Evolutionary conservation across 2,888 invertebrate species (phyloP).

Genomic region (Eupithecia inturbata): DNA sequence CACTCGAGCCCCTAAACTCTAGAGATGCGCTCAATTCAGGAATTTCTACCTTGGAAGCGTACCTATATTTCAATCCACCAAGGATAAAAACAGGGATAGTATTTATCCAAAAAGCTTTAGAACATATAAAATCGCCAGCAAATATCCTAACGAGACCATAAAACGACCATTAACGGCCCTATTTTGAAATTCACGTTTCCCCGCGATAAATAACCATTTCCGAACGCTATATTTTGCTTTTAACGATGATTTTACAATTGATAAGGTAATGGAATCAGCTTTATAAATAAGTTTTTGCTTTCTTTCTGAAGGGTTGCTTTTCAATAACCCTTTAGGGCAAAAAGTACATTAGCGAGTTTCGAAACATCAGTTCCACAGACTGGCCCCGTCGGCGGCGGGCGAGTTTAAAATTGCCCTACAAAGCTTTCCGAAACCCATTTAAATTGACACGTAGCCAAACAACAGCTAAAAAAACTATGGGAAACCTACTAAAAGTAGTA

Average conservation of each 20-base stretch:
- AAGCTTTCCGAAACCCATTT: background rate
- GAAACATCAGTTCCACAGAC: background rate
- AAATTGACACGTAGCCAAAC: background rate
- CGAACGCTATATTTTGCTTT: constrained; percentile 45
- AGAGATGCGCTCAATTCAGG: background rate
- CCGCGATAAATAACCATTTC: constrained; percentile 47
- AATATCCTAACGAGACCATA: constrained; percentile 44
- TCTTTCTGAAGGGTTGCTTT: constrained; percentile 13
- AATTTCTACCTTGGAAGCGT: background rate
- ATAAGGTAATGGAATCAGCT: constrained; percentile 47
- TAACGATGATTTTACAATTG: constrained; percentile 47
- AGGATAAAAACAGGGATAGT: constrained; percentile 8
- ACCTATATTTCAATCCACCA: constrained; percentile 15
- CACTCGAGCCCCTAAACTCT: background rate
- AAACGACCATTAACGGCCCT: constrained; percentile 42
- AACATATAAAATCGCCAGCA: constrained; percentile 37
- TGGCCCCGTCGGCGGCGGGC: background rate
- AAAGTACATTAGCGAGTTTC: constrained; percentile 15
- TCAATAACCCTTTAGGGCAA: constrained; percentile 5
- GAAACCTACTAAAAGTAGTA: background rate
- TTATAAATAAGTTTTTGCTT: constrained; percentile 28
- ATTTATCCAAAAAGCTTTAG: constrained; percentile 33
- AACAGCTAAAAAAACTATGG: background rate
- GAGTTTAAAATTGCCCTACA: background rate
- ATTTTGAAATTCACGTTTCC: constrained; percentile 42